Conservation (phyloP, 2,113 vertebrate genomes). For the Sinocyclocheilus anshuiensis region DNA sequence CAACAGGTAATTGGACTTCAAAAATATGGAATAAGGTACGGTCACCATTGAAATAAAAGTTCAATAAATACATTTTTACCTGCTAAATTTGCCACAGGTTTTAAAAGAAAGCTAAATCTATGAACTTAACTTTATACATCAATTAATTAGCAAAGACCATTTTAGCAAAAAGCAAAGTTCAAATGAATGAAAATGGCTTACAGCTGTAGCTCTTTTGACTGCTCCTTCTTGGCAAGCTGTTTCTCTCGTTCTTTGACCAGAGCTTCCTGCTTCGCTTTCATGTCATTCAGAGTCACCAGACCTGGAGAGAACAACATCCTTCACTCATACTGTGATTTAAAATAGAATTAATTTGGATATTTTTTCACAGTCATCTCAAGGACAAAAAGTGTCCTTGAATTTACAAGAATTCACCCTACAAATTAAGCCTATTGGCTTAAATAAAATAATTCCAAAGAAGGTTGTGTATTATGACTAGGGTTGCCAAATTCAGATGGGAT, state of each 20-base stretch:
- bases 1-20: too few species aligned
- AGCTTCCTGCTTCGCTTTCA: constrained; percentile 93
- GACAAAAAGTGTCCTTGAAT: too few species aligned
- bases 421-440: neutral
- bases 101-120: too few species aligned
- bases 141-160: too few species aligned
- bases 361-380: too few species aligned
- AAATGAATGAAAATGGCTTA: constrained; percentile 63
- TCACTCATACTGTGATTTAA: neutral
- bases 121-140: too few species aligned
- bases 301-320: constrained; percentile 66
- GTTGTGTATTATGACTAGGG: neutral
- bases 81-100: too few species aligned
- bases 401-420: neutral
- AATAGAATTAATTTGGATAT: neutral
- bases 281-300: constrained; percentile 89
- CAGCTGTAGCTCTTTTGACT: constrained; percentile 88
- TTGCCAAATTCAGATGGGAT: neutral
- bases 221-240: constrained; percentile 90
- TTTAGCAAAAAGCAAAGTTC: neutral
- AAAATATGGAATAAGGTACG: too few species aligned
- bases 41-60: too few species aligned
- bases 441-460: neutral
- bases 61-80: too few species aligned
- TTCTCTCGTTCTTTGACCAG: constrained; percentile 91